Conservation (phyloP, 2,888 invertebrate species). For the Philhelius pedissequus region DNA sequence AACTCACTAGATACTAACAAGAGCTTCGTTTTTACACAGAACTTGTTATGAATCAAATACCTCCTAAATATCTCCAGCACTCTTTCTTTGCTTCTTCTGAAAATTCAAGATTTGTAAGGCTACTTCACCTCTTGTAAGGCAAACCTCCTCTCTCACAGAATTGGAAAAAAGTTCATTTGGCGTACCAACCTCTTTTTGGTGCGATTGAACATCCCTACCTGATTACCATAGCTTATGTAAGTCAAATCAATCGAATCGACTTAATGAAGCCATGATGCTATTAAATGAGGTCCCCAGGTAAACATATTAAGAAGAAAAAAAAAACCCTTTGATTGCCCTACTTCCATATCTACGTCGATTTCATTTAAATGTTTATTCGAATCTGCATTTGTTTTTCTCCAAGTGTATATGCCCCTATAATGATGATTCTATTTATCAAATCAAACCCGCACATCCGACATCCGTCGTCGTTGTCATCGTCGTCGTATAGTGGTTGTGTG, state of each 20-base stretch:
- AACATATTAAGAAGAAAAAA: neutral
- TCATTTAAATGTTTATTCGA: neutral
- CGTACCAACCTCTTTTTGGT: too few species aligned
- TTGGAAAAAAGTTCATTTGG: too few species aligned
- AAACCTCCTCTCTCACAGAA: too few species aligned
- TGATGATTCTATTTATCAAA: neutral
- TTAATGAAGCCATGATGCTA: neutral
- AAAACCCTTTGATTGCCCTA: conserved; percentile 17
- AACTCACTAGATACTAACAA: too few species aligned
- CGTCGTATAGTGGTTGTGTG: neutral
- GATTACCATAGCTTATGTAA: neutral
- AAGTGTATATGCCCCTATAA: conserved; percentile 21
- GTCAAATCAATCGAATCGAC: neutral
- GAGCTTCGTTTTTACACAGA: too few species aligned
- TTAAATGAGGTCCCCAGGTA: neutral
- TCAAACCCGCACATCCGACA: conserved; percentile 2
- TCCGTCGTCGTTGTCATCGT: neutral
- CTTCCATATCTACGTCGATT: neutral
- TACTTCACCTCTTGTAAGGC: too few species aligned
- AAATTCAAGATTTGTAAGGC: too few species aligned
- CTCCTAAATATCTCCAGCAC: too few species aligned
- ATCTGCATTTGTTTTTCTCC: neutral
- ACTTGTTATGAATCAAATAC: too few species aligned
- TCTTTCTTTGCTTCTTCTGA: too few species aligned
- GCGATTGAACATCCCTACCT: neutral